These are phyloP conservation scores for Paracyclopina nana DNA, from an alignment of 1,140 invertebrate species.

Conservation along the genomic window DNA sequence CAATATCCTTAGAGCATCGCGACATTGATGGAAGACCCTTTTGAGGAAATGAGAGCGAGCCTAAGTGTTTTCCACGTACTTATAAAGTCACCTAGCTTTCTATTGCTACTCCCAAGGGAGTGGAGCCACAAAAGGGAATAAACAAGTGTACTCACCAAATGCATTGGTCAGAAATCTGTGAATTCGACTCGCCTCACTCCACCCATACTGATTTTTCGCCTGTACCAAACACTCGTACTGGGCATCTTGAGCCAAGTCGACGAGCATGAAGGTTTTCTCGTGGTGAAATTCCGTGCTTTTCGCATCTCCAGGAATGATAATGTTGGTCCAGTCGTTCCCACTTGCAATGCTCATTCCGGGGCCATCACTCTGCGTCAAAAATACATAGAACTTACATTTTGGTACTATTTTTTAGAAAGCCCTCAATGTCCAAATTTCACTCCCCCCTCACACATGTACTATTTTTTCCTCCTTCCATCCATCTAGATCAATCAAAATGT, in stretches of 20 bases:
- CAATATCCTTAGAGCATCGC: no score
- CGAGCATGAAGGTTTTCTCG: neutral
- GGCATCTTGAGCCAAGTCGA: neutral
- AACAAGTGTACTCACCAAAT: no score
- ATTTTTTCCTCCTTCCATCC: no score
- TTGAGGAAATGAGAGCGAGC: no score
- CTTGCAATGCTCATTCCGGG: neutral
- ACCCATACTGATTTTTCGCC: neutral
- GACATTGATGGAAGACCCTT: no score
- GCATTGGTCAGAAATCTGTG: neutral
- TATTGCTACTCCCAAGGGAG: no score
- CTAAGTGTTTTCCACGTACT: no score
- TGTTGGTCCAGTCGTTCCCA: neutral
- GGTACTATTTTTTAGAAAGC: neutral
- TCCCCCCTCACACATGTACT: no score
- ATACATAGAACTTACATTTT: neutral
- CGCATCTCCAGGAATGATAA: neutral
- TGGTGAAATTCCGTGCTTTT: neutral
- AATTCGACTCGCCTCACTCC: neutral
- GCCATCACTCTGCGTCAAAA: neutral
- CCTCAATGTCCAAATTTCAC: no score
- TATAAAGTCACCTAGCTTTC: no score
- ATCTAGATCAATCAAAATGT: no score
- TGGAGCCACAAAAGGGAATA: no score
- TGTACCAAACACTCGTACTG: conserved; percentile 3